A percentile compares a stretch with the other conserved stretches of the same genome.
Conservation (phyloP, 1,140 invertebrate species). For the Dufourea novaeangliae region DNA sequence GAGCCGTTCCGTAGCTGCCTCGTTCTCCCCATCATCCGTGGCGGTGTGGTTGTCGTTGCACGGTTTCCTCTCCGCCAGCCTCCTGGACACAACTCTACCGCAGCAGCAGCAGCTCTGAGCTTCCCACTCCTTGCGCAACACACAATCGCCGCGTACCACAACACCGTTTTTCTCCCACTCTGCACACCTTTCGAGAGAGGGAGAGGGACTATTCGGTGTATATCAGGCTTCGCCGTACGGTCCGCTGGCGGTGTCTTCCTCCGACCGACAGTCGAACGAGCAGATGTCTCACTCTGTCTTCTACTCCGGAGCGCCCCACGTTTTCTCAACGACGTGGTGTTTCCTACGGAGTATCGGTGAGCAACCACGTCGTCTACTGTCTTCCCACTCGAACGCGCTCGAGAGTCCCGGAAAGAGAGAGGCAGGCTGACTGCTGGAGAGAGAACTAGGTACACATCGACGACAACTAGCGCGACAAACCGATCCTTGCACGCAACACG, state of each 20-base stretch:
- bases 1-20: neutral
- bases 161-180: constrained; percentile 14
- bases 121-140: constrained; percentile 32
- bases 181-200: no score
- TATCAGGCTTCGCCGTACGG: neutral
- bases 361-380: no score
- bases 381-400: no score
- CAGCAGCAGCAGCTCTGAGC: neutral
- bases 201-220: no score
- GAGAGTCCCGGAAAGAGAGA: no score
- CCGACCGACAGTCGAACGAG: constrained; percentile 11
- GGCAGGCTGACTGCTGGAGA: no score
- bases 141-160: neutral
- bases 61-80: neutral
- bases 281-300: neutral
- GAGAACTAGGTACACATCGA: no score
- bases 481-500: no score
- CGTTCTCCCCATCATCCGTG: neutral
- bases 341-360: no score
- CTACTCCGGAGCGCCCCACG: no score
- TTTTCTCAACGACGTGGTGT: neutral
- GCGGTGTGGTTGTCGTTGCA: neutral
- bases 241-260: no score
- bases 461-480: no score
- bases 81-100: neutral